phyloP scores from a whole-genome alignment of 2,888 invertebrate species.

The Neria commutata region DNA sequence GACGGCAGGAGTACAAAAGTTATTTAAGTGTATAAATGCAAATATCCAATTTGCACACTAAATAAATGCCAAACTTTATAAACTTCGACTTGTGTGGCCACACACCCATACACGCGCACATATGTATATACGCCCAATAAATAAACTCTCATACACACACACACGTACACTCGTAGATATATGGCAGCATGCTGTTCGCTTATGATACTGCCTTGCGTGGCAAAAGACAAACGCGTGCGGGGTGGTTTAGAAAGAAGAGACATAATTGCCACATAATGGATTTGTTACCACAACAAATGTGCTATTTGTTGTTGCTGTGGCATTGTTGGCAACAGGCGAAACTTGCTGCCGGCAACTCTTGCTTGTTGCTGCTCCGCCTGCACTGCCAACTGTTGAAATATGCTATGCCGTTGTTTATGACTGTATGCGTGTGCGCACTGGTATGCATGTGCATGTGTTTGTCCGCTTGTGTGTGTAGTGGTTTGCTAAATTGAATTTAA shows the following conservation, averaged over 20 bases:
- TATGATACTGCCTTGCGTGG: too few species aligned
- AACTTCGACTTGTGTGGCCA: background rate
- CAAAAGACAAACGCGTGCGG: background rate
- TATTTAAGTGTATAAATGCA: too few species aligned
- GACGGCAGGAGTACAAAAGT: too few species aligned
- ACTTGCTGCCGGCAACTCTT: background rate
- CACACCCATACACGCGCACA: background rate
- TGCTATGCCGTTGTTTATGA: too few species aligned
- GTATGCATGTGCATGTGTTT: conserved; percentile 11
- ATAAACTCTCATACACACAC: too few species aligned
- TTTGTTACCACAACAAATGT: conserved; percentile 43
- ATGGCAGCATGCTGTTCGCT: too few species aligned
- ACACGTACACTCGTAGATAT: too few species aligned
- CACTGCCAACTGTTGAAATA: too few species aligned
- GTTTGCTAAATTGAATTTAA: conserved; percentile 52
- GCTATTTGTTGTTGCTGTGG: background rate
- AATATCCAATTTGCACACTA: background rate
- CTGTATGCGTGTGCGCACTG: background rate
- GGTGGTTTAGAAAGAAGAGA: background rate
- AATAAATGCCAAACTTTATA: background rate
- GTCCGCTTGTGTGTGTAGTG: background rate
- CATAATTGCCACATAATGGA: conserved; percentile 53
- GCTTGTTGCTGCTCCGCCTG: background rate
- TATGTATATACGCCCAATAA: too few species aligned
- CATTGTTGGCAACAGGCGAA: background rate